Evolutionary conservation across 2,113 vertebrate genomes (phyloP).

Genomic region (Peromyscus californicus): DNA sequence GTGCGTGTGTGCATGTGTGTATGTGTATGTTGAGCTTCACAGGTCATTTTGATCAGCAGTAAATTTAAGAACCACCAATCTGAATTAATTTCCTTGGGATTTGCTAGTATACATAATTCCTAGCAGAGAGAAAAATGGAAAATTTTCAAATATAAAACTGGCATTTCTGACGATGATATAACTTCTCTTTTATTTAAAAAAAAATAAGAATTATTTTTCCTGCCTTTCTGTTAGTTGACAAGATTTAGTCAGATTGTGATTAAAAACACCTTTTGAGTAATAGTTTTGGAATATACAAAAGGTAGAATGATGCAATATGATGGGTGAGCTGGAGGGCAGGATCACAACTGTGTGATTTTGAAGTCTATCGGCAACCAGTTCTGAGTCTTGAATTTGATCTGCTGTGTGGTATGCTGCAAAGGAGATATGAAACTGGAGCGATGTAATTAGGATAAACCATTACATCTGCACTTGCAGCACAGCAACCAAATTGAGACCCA

Average conservation of each 20-base stretch:
- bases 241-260: not conserved
- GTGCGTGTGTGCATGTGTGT: not conserved
- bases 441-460: conserved; percentile 78
- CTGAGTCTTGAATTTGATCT: conserved; percentile 63
- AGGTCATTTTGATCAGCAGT: conserved; percentile 39
- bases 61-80: conserved; percentile 51
- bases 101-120: conserved; percentile 33
- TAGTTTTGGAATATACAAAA: conserved; percentile 24
- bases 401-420: conserved; percentile 45
- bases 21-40: not conserved
- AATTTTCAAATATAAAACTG: not conserved
- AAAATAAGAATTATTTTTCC: not conserved
- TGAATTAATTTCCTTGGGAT: conserved; percentile 53
- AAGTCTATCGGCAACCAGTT: conserved; percentile 61
- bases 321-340: not conserved
- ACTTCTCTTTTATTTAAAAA: conserved; percentile 42
- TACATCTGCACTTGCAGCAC: conserved; percentile 75
- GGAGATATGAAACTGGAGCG: conserved; percentile 75
- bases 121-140: conserved; percentile 1
- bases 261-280: not conserved
- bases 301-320: conserved; percentile 36
- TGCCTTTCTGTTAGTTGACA: conserved; percentile 47
- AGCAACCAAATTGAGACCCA: conserved; percentile 79
- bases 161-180: not conserved
- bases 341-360: conserved; percentile 55